Conservation (phyloP, 1,140 invertebrate genomes). For the Choristoneura fumiferana region DNA sequence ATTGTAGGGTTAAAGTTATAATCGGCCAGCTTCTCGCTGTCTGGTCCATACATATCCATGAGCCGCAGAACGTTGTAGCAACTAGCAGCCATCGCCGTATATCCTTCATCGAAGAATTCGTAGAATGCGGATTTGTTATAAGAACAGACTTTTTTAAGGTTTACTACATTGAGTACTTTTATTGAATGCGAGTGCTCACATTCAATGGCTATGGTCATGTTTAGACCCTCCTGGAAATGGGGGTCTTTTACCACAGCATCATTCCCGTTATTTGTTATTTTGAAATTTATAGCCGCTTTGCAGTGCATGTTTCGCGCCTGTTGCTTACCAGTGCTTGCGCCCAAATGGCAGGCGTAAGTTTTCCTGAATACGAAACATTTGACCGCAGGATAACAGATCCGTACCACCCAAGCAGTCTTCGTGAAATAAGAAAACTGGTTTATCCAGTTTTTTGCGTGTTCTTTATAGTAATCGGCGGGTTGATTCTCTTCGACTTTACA, state of each 20-base stretch:
- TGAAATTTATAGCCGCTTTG: conserved; percentile 26
- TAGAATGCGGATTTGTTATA: conserved; percentile 19
- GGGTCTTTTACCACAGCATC: conserved; percentile 26
- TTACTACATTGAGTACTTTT: no score
- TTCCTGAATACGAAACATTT: conserved; percentile 24
- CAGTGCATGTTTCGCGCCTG: conserved; percentile 20
- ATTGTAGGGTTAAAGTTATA: conserved; percentile 23
- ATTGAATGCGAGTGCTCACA: conserved; percentile 28
- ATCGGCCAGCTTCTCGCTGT: conserved; percentile 3
- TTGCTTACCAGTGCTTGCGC: conserved; percentile 21
- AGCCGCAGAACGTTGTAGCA: conserved; percentile 24
- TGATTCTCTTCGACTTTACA: conserved; percentile 22
- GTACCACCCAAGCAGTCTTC: conserved; percentile 30
- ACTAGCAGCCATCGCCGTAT: conserved; percentile 15
- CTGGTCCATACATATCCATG: conserved; percentile 18
- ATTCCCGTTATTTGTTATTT: conserved; percentile 22
- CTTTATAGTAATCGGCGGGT: conserved; percentile 17
- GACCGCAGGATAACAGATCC: conserved; percentile 19
- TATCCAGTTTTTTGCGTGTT: conserved; percentile 29
- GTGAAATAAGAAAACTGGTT: conserved; percentile 32
- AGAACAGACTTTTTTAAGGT: conserved; percentile 11
- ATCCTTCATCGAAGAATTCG: conserved; percentile 22
- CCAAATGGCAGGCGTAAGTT: conserved; percentile 21
- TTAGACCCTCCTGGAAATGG: conserved; percentile 24
- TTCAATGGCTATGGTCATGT: conserved; percentile 27